These are phyloP conservation scores for Parnassius mnemosyne DNA, from an alignment of 2,888 invertebrate species.

Conservation along the genomic window DNA sequence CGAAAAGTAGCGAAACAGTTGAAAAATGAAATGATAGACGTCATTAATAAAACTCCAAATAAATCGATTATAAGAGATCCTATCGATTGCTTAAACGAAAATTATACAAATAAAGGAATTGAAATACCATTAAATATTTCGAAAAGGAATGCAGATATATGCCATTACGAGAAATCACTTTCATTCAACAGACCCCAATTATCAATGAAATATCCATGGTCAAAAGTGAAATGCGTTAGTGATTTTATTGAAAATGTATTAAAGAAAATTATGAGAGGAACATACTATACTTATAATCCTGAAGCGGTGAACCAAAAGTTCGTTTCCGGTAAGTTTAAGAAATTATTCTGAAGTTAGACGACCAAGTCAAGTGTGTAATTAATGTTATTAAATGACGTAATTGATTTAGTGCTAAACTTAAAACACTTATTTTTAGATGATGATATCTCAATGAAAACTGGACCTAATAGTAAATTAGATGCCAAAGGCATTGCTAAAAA, in stretches of 20 bases:
- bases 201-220: constrained; percentile 41
- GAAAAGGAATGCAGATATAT: constrained; percentile 29
- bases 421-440: constrained; percentile 34
- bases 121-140: not conserved
- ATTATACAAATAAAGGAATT: constrained; percentile 5
- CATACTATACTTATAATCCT: constrained; percentile 49
- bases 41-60: constrained; percentile 47
- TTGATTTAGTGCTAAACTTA: not conserved
- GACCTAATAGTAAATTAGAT: not conserved
- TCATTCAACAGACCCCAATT: not conserved
- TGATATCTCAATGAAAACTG: constrained; percentile 48
- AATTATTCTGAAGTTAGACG: not conserved
- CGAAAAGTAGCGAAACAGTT: constrained; percentile 47
- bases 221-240: constrained; percentile 59
- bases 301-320: not conserved
- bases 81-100: constrained; percentile 3
- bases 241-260: constrained; percentile 69
- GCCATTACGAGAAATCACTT: not conserved
- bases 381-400: not conserved
- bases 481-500: not conserved
- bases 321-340: not conserved
- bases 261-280: constrained; percentile 58
- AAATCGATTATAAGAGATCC: constrained; percentile 17
- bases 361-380: too few relatives aligned
- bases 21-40: constrained; percentile 56